A percentile compares a stretch with the other conserved stretches of the same genome.
Conservation (phyloP, 2,888 invertebrate species). For the Nemoura dubitans region DNA sequence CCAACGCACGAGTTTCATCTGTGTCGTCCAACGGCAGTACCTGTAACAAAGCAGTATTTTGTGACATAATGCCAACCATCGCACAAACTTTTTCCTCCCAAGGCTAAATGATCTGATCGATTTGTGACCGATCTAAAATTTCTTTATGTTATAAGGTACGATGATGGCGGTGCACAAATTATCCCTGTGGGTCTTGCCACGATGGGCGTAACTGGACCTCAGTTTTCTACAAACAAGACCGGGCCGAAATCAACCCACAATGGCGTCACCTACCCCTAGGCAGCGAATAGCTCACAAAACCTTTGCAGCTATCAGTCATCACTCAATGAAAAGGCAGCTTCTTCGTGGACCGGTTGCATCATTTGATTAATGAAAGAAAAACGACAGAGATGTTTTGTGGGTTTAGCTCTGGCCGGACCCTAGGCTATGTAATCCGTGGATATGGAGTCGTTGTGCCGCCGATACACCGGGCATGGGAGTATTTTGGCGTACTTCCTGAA, state of each 20-base stretch:
- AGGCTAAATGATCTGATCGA: background rate
- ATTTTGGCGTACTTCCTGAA: too few relatives aligned
- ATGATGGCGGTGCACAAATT: background rate
- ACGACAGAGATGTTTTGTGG: background rate
- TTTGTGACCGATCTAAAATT: background rate
- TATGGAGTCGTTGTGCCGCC: too few relatives aligned
- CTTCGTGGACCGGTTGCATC: background rate
- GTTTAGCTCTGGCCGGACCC: too few relatives aligned
- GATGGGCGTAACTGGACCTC: conserved; percentile 16
- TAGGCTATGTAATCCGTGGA: too few relatives aligned
- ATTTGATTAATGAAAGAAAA: conserved; percentile 3
- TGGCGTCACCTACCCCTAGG: conserved; percentile 29
- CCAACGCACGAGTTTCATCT: too few relatives aligned
- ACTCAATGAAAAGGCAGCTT: conserved; percentile 7
- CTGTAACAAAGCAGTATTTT: too few relatives aligned
- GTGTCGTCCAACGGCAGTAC: too few relatives aligned
- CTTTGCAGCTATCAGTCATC: conserved; percentile 18
- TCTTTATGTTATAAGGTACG: too few relatives aligned
- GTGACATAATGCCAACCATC: too few relatives aligned
- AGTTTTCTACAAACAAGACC: conserved; percentile 21
- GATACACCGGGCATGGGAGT: too few relatives aligned
- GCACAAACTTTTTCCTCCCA: background rate
- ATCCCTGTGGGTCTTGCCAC: conserved; percentile 7
- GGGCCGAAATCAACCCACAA: background rate
- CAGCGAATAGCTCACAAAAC: background rate